Evolutionary conservation across 2,113 vertebrate species (phyloP).

Genomic region (Gavialis gangeticus): DNA sequence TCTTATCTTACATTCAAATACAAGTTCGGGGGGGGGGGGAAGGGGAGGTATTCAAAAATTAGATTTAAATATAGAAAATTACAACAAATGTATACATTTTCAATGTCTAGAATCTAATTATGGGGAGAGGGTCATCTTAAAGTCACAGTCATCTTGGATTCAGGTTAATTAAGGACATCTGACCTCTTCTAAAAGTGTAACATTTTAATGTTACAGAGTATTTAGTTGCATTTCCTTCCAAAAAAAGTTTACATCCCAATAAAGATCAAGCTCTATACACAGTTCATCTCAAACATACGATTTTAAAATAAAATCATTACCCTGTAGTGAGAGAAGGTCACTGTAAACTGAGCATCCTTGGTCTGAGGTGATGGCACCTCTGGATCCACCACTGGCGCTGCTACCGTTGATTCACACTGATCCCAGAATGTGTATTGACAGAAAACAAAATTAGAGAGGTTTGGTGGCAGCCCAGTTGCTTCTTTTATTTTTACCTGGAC

Average conservation of each 20-base stretch:
- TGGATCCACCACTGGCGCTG: conserved; percentile 94
- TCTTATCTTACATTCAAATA: too few relatives aligned
- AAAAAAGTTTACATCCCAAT: background rate
- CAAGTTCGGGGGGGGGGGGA: too few relatives aligned
- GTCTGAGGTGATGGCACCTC: conserved; percentile 87
- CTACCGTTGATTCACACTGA: conserved; percentile 89
- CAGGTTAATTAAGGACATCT: too few relatives aligned
- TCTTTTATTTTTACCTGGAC: conserved; percentile 95
- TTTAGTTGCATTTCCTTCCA: background rate
- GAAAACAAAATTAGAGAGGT: conserved; percentile 98
- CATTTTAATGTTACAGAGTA: background rate
- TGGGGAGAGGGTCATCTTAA: too few relatives aligned
- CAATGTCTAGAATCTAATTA: too few relatives aligned
- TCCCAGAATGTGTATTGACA: conserved; percentile 99
- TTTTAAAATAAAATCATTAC: conserved; percentile 69
- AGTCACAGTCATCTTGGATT: too few relatives aligned
- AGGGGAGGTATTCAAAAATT: too few relatives aligned
- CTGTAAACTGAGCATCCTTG: conserved; percentile 90
- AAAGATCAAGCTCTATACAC: background rate
- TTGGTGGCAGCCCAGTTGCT: conserved; percentile 92
- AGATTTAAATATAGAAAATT: too few relatives aligned
- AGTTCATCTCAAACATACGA: background rate
- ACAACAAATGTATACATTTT: too few relatives aligned
- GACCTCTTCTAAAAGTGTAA: too few relatives aligned
- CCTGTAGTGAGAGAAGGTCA: conserved; percentile 93